Evolutionary conservation across 1,140 invertebrate species (phyloP).

Genomic region (Zaprionus camerounensis): DNA sequence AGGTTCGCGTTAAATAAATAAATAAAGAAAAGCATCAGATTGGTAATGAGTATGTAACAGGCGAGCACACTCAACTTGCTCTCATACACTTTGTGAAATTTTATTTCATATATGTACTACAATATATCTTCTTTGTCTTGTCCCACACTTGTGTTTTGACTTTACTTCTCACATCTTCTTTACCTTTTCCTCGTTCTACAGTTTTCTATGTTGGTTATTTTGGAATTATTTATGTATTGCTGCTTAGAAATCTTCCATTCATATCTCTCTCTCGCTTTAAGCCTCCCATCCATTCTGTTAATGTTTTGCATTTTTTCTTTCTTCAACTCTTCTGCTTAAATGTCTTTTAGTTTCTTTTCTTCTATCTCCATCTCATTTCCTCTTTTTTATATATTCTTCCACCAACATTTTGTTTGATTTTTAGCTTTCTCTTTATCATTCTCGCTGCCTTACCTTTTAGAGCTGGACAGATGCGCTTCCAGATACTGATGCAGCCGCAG

Average conservation of each 20-base stretch:
- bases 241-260: neutral
- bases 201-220: neutral
- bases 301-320: neutral
- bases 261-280: neutral
- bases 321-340: neutral
- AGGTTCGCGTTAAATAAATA: too few relatives aligned
- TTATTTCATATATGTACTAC: too few relatives aligned
- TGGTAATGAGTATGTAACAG: too few relatives aligned
- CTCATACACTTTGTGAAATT: neutral
- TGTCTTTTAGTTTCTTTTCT: neutral
- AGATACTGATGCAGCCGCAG: slow-evolving; percentile 96
- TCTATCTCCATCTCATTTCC: neutral
- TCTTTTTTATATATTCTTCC: neutral
- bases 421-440: neutral
- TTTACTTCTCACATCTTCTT: neutral
- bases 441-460: slow-evolving; percentile 92
- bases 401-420: neutral
- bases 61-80: too few relatives aligned
- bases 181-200: neutral
- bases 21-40: too few relatives aligned
- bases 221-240: neutral
- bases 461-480: slow-evolving; percentile 97
- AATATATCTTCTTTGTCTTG: too few relatives aligned
- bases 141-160: neutral
- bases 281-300: too few relatives aligned